Conservation (phyloP, 2,888 invertebrate species). For the Dynastes tityus region DNA sequence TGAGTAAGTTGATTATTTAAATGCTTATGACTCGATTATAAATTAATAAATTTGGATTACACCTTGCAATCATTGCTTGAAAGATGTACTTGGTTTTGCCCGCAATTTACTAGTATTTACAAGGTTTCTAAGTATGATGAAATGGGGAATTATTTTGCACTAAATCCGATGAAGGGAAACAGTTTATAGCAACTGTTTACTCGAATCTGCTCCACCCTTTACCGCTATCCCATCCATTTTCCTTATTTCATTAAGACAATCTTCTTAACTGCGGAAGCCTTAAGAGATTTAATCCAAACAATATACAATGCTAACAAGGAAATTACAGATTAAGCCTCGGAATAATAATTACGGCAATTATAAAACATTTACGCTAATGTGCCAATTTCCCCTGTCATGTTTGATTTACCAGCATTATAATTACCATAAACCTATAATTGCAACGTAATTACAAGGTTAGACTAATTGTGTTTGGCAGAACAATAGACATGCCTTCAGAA, state of each 20-base stretch:
- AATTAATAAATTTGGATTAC: no score
- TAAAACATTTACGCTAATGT: slow-evolving; percentile 37
- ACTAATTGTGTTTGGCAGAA: slow-evolving; percentile 1
- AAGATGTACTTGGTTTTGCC: no score
- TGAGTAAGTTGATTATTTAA: no score
- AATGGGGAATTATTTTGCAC: no score
- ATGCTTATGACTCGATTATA: no score
- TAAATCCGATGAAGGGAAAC: no score
- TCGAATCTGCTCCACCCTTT: no score
- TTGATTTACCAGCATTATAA: slow-evolving; percentile 47
- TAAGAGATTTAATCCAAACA: slow-evolving; percentile 19
- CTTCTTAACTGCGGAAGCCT: slow-evolving; percentile 5
- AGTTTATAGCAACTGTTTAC: no score
- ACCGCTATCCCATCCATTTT: neutral
- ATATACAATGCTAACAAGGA: slow-evolving; percentile 29
- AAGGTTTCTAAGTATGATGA: neutral
- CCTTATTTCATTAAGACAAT: slow-evolving; percentile 11
- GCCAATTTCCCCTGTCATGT: slow-evolving; percentile 40
- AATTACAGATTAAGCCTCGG: slow-evolving; percentile 31
- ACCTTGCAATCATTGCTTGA: no score
- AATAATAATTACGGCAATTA: slow-evolving; percentile 35
- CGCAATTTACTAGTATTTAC: no score
- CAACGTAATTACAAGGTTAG: slow-evolving; percentile 23
- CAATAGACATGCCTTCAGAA: slow-evolving; percentile 10
- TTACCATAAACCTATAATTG: slow-evolving; percentile 43